A percentile compares a stretch with the other conserved stretches of the same genome.
Evolutionary conservation across 2,888 invertebrate genomes (phyloP).

Genomic region (Epirrhoe alternata): DNA sequence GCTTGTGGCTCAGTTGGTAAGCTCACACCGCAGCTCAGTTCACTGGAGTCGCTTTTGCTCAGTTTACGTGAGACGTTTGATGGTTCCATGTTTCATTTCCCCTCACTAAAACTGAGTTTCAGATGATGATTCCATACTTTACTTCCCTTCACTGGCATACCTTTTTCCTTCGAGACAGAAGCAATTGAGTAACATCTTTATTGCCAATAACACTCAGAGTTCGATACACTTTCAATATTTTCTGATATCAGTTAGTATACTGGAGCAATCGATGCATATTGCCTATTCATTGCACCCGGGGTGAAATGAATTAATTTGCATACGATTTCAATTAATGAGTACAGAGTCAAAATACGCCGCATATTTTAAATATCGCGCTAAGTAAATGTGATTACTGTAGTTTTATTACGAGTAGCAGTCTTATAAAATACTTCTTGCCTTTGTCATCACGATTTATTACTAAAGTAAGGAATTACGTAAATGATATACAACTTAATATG

Average conservation of each 20-base stretch:
- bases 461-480: neutral
- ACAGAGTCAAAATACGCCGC: neutral
- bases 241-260: conserved; percentile 22
- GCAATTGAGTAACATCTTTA: conserved; percentile 17
- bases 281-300: conserved; percentile 12
- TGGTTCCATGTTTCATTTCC: too few species aligned
- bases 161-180: conserved; percentile 14
- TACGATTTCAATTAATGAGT: conserved; percentile 8
- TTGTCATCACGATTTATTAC: conserved; percentile 1
- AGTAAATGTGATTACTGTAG: too few species aligned
- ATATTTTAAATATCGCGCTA: neutral
- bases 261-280: conserved; percentile 10
- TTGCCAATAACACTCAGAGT: conserved; percentile 17
- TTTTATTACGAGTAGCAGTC: too few species aligned
- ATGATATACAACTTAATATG: neutral
- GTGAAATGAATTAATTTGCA: conserved; percentile 14
- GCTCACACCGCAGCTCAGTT: too few species aligned
- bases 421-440: neutral
- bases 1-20: too few species aligned
- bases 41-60: too few species aligned
- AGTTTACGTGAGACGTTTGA: too few species aligned
- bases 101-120: too few species aligned
- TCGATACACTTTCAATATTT: conserved; percentile 21
- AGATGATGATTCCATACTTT: too few species aligned
- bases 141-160: neutral